A percentile compares a stretch with the other conserved stretches of the same genome.
Conservation (phyloP, 2,888 invertebrate species). For the Lottia scabra region DNA sequence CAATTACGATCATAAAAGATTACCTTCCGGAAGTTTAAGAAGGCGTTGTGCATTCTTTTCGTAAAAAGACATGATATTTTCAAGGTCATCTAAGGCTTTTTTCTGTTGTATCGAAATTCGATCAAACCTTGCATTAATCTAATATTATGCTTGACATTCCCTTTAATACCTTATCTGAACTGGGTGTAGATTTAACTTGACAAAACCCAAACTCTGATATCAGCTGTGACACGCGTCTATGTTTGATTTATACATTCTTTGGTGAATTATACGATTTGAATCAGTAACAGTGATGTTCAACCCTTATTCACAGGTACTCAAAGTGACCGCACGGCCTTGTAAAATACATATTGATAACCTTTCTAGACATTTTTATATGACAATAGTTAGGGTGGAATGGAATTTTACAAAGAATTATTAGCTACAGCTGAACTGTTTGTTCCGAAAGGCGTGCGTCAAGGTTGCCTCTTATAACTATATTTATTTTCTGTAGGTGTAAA, state of each 20-base stretch:
- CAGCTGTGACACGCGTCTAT: neutral
- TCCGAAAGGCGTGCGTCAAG: neutral
- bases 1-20: too few species aligned
- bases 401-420: neutral
- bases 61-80: too few species aligned
- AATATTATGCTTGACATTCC: too few species aligned
- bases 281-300: neutral
- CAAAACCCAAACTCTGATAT: neutral
- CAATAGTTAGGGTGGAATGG: slow-evolving; percentile 7
- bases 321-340: neutral
- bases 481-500: neutral
- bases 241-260: slow-evolving; percentile 3
- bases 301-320: neutral
- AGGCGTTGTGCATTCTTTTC: too few species aligned
- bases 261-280: neutral
- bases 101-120: too few species aligned
- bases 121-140: too few species aligned
- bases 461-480: neutral
- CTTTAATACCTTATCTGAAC: neutral
- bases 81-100: too few species aligned
- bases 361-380: neutral
- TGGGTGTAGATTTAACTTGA: neutral
- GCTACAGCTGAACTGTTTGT: neutral
- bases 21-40: too few species aligned
- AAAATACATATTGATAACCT: neutral